phyloP scores from a whole-genome alignment of 2,888 invertebrate species.

The Lasius fuliginosus region DNA sequence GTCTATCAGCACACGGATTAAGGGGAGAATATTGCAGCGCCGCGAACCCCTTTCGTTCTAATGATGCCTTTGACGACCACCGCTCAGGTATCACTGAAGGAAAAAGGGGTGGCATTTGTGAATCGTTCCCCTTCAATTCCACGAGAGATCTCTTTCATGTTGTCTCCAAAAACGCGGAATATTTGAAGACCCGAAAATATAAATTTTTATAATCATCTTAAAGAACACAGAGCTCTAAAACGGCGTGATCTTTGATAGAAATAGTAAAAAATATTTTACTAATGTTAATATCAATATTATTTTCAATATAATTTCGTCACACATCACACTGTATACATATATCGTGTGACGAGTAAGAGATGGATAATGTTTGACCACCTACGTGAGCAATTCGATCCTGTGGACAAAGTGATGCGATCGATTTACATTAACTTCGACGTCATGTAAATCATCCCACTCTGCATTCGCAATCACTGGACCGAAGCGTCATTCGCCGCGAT shows the following conservation, averaged over 20 bases:
- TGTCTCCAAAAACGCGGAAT: neutral
- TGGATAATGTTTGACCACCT: constrained; percentile 7
- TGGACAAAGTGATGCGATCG: constrained; percentile 35
- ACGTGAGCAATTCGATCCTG: constrained; percentile 17
- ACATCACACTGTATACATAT: neutral
- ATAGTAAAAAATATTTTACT: constrained; percentile 7
- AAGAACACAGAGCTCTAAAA: neutral
- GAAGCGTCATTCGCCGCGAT: constrained; percentile 53
- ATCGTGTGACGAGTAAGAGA: neutral
- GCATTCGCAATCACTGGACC: constrained; percentile 39
- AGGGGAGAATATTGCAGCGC: constrained; percentile 58
- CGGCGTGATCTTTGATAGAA: neutral
- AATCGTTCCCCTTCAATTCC: constrained; percentile 35
- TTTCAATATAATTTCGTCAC: constrained; percentile 10
- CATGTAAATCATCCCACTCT: constrained; percentile 43
- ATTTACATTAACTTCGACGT: constrained; percentile 47
- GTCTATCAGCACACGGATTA: constrained; percentile 59
- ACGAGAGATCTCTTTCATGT: constrained; percentile 22
- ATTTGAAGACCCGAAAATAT: neutral
- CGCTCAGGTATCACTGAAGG: constrained; percentile 55
- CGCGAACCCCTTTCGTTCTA: constrained; percentile 58
- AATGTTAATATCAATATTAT: constrained; percentile 20
- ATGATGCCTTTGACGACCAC: constrained; percentile 57
- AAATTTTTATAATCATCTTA: neutral
- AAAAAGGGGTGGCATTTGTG: constrained; percentile 36